Percentiles rank a stretch among this genome's conserved stretches.
phyloP scores from a whole-genome alignment of 2,113 vertebrate species.

The Syngnathus floridae region DNA sequence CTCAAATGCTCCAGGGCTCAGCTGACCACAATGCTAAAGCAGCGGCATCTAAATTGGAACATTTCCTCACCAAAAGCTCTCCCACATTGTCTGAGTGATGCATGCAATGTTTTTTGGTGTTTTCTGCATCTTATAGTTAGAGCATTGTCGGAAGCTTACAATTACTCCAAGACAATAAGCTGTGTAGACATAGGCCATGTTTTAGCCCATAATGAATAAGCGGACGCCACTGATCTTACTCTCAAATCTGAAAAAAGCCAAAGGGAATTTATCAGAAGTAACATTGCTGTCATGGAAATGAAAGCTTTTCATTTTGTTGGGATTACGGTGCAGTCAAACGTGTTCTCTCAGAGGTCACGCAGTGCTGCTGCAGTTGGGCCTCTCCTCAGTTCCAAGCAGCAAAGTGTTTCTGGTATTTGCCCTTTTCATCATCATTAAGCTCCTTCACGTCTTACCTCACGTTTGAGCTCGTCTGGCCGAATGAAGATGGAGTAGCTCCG shows the following conservation, averaged over 20 bases:
- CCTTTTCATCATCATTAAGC: slow-evolving; percentile 46
- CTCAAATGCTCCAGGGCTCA: not conserved
- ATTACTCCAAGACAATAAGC: slow-evolving; percentile 43
- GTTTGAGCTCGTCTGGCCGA: slow-evolving; percentile 48
- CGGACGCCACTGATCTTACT: not conserved
- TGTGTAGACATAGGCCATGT: slow-evolving; percentile 8
- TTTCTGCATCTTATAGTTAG: not conserved
- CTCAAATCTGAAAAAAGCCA: slow-evolving; percentile 9
- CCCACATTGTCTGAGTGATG: slow-evolving; percentile 16
- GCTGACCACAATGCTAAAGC: slow-evolving; percentile 10
- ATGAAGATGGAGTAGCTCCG: slow-evolving; percentile 47
- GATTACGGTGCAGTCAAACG: not conserved
- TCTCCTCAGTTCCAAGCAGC: slow-evolving; percentile 9
- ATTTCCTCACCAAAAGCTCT: slow-evolving; percentile 29
- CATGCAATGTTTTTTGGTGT: slow-evolving; percentile 28
- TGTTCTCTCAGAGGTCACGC: not conserved
- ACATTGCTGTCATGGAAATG: slow-evolving; percentile 18
- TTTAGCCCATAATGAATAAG: slow-evolving; percentile 14
- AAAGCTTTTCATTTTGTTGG: slow-evolving; percentile 8
- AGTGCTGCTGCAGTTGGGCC: slow-evolving; percentile 3
- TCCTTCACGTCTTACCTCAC: slow-evolving; percentile 56
- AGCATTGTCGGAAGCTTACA: slow-evolving; percentile 33
- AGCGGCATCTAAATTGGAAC: slow-evolving; percentile 33
- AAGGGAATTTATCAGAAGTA: not conserved
- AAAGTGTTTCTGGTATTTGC: slow-evolving; percentile 25